phyloP scores from a whole-genome alignment of 2,113 vertebrate genomes.

The Psittacula cyanocephala region DNA sequence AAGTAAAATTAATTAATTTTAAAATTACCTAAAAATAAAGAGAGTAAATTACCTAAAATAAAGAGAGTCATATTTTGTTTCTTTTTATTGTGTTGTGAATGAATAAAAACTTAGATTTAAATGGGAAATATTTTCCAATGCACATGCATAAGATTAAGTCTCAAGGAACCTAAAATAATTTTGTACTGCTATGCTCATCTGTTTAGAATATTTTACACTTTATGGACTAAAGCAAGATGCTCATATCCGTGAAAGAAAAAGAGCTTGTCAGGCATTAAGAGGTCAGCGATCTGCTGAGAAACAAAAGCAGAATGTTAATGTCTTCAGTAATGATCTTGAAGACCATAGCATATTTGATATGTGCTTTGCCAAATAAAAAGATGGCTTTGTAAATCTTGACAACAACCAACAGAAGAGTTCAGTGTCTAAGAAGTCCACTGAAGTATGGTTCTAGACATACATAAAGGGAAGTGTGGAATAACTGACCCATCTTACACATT shows the following conservation, averaged over 20 bases:
- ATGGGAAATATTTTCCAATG: neutral
- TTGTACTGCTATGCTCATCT: neutral
- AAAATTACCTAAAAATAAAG: too few species aligned
- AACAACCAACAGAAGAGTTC: neutral
- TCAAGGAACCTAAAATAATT: neutral
- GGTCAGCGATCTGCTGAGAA: conserved; percentile 29
- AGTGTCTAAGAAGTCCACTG: neutral
- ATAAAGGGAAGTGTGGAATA: neutral
- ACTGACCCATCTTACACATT: neutral
- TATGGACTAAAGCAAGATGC: neutral
- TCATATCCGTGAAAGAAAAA: conserved; percentile 29
- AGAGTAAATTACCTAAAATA: neutral
- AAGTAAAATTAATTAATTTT: neutral
- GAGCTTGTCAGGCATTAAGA: conserved; percentile 17
- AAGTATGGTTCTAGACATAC: neutral
- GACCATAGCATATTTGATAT: neutral
- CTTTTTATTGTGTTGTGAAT: neutral
- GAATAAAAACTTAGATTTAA: neutral
- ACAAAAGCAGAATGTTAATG: neutral
- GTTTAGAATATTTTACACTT: conserved; percentile 45
- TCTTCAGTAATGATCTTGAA: conserved; percentile 26
- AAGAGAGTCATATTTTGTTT: neutral
- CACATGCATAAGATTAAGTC: neutral
- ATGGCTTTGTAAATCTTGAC: neutral
- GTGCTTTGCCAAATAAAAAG: neutral